phyloP scores from a whole-genome alignment of 2,113 vertebrate genomes.

The Eurypyga helias region DNA sequence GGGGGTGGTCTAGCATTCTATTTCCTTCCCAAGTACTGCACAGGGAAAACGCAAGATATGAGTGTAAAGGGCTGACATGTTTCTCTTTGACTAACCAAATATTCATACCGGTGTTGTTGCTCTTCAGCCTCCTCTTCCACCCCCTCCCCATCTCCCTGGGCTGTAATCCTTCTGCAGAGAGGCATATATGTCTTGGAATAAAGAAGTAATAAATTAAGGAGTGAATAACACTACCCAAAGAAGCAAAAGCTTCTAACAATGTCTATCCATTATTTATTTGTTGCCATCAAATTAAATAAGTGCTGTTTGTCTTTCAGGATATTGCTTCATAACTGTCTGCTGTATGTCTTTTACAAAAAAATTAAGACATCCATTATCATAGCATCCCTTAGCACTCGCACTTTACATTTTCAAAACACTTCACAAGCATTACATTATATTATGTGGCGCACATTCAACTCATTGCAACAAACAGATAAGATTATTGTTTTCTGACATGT shows the following conservation, averaged over 20 bases:
- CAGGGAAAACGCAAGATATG: neutral
- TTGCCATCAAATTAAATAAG: neutral
- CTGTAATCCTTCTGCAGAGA: neutral
- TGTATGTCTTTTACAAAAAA: neutral
- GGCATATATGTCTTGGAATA: neutral
- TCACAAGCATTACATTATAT: neutral
- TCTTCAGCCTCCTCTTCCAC: neutral
- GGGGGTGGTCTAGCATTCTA: neutral
- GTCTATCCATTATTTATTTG: conserved; percentile 17
- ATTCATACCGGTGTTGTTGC: neutral
- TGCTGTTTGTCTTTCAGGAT: neutral
- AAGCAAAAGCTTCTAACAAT: neutral
- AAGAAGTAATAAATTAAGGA: conserved; percentile 1
- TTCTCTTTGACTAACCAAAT: neutral
- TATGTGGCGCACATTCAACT: neutral
- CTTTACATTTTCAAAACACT: neutral
- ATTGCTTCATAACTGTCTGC: neutral
- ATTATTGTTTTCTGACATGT: neutral
- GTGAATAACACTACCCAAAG: neutral
- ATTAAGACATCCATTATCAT: neutral
- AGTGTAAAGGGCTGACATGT: neutral
- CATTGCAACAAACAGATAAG: neutral
- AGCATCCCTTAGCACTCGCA: neutral
- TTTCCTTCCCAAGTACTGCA: neutral
- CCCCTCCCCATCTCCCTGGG: neutral